Evolutionary conservation across 2,797 vertebrate genomes (phyloP), one percentile per base, ranked within the genome.

Genomic region (Pipistrellus pygmaeus): DNA sequence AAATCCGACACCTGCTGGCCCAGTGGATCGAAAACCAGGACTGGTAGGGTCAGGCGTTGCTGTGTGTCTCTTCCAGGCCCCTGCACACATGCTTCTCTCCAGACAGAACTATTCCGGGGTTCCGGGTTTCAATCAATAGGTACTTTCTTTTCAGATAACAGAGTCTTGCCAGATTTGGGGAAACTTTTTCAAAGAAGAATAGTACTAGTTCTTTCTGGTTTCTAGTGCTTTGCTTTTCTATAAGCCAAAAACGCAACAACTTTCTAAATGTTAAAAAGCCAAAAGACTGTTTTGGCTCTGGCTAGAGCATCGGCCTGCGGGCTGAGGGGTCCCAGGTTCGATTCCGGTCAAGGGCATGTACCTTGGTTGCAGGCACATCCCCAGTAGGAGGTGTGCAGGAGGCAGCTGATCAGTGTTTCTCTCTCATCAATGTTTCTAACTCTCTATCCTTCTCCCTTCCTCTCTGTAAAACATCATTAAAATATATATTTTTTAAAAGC

Each of bases 1-100:
- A 99, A 98, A 98, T 99, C 93, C 98, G 99, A 5, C 99, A 99
- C 94, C 98, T 99, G n/a, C 98, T 99, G 95, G 99, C 99, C 71
- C 97, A 98, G 94, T 99, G 99, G 99, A 99, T 99, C 95, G 99
- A 99, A 98, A 98, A 98, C 86, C 99, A 99, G 97, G 99, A 99
- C 76, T 99, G 99, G 99, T 99, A 98, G 97, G 99, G 87, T 90
- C 86, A 84, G 62, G 46, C 4, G 32, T 89, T 84, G 53, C 27
- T 89, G 20, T 91, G 3, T 73, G 75, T 94, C 76, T 84, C 13
- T 1, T 91, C 21, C 35, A 14, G 55, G 53, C 84, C 92, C 41
- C 76, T n/a, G 73, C 35, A 60, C 13, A 60, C 88, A n/a, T 46
- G 15, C 41, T 44, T 73, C 3, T 80, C 10, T 46, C 57, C 13